Percentiles rank a stretch among this genome's conserved stretches.
phyloP scores from a whole-genome alignment of 1,140 invertebrate species.

The Calosoma granatense region DNA sequence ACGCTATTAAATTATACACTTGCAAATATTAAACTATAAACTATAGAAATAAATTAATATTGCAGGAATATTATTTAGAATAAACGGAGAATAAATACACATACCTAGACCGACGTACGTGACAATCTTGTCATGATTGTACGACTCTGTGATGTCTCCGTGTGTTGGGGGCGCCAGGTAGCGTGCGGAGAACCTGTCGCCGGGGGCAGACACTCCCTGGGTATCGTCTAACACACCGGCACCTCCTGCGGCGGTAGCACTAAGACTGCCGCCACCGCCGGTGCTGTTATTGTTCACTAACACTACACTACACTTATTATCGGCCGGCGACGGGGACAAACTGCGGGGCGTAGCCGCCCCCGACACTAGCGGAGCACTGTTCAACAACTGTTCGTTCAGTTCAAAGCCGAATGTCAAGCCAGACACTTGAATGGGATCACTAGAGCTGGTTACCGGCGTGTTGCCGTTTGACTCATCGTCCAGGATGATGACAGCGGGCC shows the following conservation, averaged over 20 bases:
- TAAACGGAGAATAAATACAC: slow-evolving; percentile 20
- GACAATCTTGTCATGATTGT: slow-evolving; percentile 51
- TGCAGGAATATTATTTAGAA: too few species aligned
- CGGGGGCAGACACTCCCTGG: background rate
- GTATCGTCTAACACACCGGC: slow-evolving; percentile 17
- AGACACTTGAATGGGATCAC: slow-evolving; percentile 35
- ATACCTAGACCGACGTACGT: slow-evolving; percentile 51
- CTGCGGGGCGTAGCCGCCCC: too few species aligned
- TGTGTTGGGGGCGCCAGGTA: slow-evolving; percentile 13
- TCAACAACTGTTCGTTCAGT: slow-evolving; percentile 52
- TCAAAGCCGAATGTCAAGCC: slow-evolving; percentile 56
- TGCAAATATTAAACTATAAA: too few species aligned
- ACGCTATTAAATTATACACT: too few species aligned
- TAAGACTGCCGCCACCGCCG: background rate
- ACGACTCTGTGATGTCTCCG: slow-evolving; percentile 18
- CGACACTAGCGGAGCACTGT: background rate
- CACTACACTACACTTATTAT: too few species aligned
- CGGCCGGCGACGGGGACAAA: too few species aligned
- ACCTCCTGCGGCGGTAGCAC: slow-evolving; percentile 19
- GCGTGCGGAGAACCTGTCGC: slow-evolving; percentile 17
- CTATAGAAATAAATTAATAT: too few species aligned
- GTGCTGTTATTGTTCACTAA: too few species aligned
- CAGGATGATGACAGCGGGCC: slow-evolving; percentile 51
- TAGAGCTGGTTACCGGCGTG: slow-evolving; percentile 30
- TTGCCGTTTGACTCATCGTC: slow-evolving; percentile 38